A percentile compares a stretch with the other conserved stretches of the same genome.
These are phyloP conservation scores for Gibbula magus DNA, from an alignment of 2,888 invertebrate genomes.

Conservation along the genomic window DNA sequence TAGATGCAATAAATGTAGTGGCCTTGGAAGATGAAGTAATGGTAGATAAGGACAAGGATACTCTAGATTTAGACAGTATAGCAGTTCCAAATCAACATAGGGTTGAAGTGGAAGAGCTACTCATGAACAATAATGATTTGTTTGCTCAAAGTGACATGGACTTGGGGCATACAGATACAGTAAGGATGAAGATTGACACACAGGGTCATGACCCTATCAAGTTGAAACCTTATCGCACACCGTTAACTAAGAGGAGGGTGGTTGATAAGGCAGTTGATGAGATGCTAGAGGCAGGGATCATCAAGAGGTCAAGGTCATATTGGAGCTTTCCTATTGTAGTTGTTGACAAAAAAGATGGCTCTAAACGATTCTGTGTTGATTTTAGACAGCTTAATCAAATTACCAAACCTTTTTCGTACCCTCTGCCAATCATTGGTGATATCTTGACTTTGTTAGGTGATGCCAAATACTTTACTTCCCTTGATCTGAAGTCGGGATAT, in stretches of 20 bases:
- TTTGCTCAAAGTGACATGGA: background rate
- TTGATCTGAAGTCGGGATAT: no score
- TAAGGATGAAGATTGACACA: no score
- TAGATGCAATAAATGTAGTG: no score
- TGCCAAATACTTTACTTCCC: no score
- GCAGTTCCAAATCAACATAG: no score
- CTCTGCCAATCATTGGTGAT: no score
- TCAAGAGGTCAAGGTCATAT: background rate
- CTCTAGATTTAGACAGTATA: no score
- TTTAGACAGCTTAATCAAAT: background rate
- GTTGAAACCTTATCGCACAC: background rate
- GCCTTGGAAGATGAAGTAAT: no score
- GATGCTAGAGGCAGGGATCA: background rate
- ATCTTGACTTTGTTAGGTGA: no score
- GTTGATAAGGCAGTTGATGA: background rate
- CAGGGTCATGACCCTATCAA: constrained; percentile 11
- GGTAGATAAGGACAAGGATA: background rate
- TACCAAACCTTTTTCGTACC: background rate
- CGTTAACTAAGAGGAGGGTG: background rate
- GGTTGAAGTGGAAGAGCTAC: no score
- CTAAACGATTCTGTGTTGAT: background rate
- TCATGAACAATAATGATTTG: no score
- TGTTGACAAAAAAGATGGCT: background rate
- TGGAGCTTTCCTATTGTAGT: background rate
- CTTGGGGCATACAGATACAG: background rate